Conservation (phyloP, 2,888 invertebrate genomes). For the Drosophila atripex region DNA sequence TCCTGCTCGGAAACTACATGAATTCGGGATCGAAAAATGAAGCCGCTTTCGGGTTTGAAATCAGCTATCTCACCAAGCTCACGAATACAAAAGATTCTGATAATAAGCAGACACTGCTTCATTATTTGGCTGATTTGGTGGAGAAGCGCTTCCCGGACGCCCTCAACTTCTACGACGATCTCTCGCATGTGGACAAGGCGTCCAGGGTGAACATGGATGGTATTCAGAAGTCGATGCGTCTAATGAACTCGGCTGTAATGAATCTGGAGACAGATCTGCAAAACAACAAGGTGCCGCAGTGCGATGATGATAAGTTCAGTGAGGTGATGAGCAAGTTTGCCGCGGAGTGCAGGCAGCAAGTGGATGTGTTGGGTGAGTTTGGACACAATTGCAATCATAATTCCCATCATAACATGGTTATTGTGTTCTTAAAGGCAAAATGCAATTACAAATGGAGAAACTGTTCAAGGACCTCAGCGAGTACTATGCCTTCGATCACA, state of each 20-base stretch:
- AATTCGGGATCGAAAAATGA: constrained; percentile 97
- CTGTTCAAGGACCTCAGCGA: constrained; percentile 93
- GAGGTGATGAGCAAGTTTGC: constrained; percentile 96
- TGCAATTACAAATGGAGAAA: constrained; percentile 96
- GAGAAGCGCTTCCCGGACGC: constrained; percentile 95
- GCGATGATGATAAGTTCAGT: constrained; percentile 92
- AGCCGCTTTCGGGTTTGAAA: constrained; percentile 97
- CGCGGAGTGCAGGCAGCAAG: constrained; percentile 92
- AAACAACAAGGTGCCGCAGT: constrained; percentile 91
- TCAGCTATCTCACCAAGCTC: constrained; percentile 96
- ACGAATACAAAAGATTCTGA: constrained; percentile 96
- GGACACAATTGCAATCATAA: background rate
- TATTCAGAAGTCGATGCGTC: constrained; percentile 90
- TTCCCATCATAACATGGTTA: background rate
- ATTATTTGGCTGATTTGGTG: constrained; percentile 94
- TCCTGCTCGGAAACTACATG: constrained; percentile 98
- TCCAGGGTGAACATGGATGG: constrained; percentile 93
- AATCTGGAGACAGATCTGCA: constrained; percentile 95
- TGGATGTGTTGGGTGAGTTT: constrained; percentile 89
- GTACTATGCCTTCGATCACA: constrained; percentile 95
- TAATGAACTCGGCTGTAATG: constrained; percentile 94
- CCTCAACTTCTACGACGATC: constrained; percentile 92
- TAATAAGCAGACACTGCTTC: constrained; percentile 95
- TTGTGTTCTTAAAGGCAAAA: constrained; percentile 85
- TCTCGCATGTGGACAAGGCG: constrained; percentile 95